Conservation (phyloP, 2,113 vertebrate genomes). For the Tautogolabrus adspersus region DNA sequence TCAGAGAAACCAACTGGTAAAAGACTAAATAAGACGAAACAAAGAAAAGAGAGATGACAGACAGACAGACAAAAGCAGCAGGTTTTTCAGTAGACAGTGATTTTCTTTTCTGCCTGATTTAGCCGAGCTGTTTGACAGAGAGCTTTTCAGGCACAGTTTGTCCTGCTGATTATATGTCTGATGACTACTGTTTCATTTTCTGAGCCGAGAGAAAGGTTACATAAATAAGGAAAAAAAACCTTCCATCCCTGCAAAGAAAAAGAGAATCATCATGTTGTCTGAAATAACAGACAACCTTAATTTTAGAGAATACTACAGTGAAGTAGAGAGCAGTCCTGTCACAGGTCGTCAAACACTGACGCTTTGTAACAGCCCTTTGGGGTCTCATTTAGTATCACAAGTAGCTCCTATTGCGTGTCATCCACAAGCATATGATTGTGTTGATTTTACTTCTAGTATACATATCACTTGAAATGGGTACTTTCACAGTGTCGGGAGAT, state of each 20-base stretch:
- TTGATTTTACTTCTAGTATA: background rate
- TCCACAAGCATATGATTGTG: background rate
- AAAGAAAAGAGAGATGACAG: conserved; percentile 9
- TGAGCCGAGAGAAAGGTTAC: conserved; percentile 8
- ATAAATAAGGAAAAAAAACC: background rate
- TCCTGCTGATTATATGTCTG: conserved; percentile 28
- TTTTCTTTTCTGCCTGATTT: conserved; percentile 46
- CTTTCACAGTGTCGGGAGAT: no score
- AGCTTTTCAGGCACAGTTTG: conserved; percentile 18
- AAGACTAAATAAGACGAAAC: background rate
- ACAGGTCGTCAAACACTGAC: background rate
- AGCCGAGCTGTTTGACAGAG: conserved; percentile 25
- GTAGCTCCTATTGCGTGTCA: background rate
- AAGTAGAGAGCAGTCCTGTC: background rate
- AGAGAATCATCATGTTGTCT: background rate
- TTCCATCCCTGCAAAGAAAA: background rate
- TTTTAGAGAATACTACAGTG: background rate
- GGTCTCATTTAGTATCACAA: no score
- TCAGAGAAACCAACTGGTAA: background rate
- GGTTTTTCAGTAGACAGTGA: conserved; percentile 28
- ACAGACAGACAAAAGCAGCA: conserved; percentile 9
- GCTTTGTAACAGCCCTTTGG: background rate
- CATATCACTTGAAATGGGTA: no score
- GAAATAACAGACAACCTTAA: background rate
- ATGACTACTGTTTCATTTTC: conserved; percentile 31